Conservation (phyloP, 2,797 vertebrate species). For the Cossypha heuglini region DNA sequence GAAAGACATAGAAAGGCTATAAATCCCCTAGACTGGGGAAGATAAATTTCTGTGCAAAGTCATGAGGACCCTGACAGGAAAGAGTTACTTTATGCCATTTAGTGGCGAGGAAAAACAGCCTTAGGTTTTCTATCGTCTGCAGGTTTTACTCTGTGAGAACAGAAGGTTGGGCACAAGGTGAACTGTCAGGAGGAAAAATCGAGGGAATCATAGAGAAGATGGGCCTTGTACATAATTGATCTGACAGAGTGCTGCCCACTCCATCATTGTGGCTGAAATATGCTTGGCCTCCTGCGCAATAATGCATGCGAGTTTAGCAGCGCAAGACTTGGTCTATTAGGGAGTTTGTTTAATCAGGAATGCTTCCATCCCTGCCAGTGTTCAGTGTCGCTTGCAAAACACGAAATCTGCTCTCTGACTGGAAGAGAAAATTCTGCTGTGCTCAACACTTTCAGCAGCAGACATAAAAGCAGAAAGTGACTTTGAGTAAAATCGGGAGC, state of each 20-base stretch:
- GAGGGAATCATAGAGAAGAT: conserved; percentile 72
- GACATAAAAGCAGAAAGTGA: conserved; percentile 31
- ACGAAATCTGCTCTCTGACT: conserved; percentile 1
- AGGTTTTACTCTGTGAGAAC: conserved; percentile 67
- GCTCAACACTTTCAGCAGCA: conserved; percentile 15
- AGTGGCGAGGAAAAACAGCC: conserved; percentile 16
- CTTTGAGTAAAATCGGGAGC: background rate
- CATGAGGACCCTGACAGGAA: conserved; percentile 48
- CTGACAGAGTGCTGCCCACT: conserved; percentile 75
- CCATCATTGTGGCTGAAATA: conserved; percentile 68
- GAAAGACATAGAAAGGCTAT: background rate
- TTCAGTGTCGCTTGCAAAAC: background rate
- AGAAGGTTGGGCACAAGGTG: conserved; percentile 76
- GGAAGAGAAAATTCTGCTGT: conserved; percentile 19
- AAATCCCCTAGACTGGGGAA: conserved; percentile 5
- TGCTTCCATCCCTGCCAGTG: conserved; percentile 1
- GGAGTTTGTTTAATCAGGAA: conserved; percentile 67
- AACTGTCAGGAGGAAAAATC: conserved; percentile 73
- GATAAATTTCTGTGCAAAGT: conserved; percentile 29
- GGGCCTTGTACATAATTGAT: conserved; percentile 76
- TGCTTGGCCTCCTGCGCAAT: conserved; percentile 46
- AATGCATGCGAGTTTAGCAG: conserved; percentile 57
- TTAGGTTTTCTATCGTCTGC: conserved; percentile 58
- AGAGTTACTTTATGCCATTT: conserved; percentile 41
- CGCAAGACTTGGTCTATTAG: conserved; percentile 52